Conservation (phyloP, 2,113 vertebrate species). For the Tiliqua scincoides region DNA sequence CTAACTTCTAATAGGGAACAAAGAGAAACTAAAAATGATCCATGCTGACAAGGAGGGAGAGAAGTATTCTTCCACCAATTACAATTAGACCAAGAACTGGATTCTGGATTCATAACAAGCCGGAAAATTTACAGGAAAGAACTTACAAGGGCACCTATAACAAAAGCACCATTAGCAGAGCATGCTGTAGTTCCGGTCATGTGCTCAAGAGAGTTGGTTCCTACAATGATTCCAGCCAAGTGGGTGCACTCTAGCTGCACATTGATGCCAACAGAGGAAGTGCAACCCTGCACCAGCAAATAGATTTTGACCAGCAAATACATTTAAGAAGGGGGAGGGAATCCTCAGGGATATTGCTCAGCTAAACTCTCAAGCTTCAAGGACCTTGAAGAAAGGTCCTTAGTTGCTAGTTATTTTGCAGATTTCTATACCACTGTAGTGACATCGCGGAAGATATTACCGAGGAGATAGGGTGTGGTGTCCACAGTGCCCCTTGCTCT, state of each 20-base stretch:
- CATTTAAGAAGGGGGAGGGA: conserved; percentile 27
- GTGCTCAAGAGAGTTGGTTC: conserved; percentile 46
- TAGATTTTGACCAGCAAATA: conserved; percentile 1
- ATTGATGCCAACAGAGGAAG: neutral
- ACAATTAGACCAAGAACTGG: conserved; percentile 45
- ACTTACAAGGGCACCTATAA: conserved; percentile 55
- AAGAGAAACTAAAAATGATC: conserved; percentile 51
- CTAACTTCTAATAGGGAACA: conserved; percentile 49
- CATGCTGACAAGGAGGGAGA: conserved; percentile 31
- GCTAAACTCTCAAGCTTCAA: neutral
- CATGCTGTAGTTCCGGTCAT: conserved; percentile 26
- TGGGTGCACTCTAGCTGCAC: conserved; percentile 19
- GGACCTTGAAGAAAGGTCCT: neutral
- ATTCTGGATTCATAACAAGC: conserved; percentile 52
- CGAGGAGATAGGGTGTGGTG: too few species aligned
- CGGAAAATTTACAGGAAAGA: conserved; percentile 18
- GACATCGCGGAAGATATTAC: too few species aligned
- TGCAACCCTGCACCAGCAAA: neutral
- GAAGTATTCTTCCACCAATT: conserved; percentile 21
- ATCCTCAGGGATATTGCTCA: conserved; percentile 20
- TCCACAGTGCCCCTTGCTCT: too few species aligned
- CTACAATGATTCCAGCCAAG: conserved; percentile 40
- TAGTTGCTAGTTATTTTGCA: too few species aligned
- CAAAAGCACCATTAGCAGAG: conserved; percentile 45
- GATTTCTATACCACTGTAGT: too few species aligned